Base-by-base conservation (phyloP, 2,113 vertebrate genomes). In the Myocastor coypus region DNA sequence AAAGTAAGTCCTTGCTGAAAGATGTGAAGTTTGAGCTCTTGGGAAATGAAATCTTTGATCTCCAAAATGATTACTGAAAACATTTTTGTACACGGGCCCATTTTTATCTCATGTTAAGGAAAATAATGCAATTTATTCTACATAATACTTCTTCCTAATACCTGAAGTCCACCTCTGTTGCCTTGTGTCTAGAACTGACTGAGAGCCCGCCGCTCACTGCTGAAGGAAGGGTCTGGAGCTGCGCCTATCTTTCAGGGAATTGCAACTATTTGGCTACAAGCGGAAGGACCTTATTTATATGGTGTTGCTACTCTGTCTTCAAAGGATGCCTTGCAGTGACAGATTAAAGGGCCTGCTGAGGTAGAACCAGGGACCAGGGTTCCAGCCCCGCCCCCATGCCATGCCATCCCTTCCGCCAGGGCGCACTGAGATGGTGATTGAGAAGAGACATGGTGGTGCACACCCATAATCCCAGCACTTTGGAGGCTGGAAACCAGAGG, bases 41-140 rank as follows among this genome's bases (percentile, higher is more conserved):
- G 97, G 88, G 86, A 98, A 97, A 98, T 98, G 0, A 98, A 96
- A 98, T 97, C 93, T 98, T 98, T 98, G 96, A 98, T 98, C 96
- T 98, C 81, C 92, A 97, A 97, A 98, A 97, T 97, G 93, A 97
- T 97, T 97, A 98, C 88, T 88, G 96, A 98, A 97, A 94, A 91
- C 71, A 83, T 93, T 97, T 94, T 96, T 97, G 94, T 97, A 78
- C 28, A 83, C 50, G n/a, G 68, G 88, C 96, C 96, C 55, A 88
- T 97, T 98, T 98, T 97, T 97, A 97, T 97, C 92, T 96, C 90
- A 96, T 96, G 92, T 96, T 98, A 97, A 97, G 97, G 64, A 89
- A 82, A 98, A 96, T 95, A 97, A 97, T 97, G 81, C 7, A 61
- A 94, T 98, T 97, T 97, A 97, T 97, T 98, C 77, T 98, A 96